Evolutionary conservation across 2,797 vertebrate species (phyloP), one percentile per base, ranked within the genome.

Genomic region (Loris lydekkerianus): DNA sequence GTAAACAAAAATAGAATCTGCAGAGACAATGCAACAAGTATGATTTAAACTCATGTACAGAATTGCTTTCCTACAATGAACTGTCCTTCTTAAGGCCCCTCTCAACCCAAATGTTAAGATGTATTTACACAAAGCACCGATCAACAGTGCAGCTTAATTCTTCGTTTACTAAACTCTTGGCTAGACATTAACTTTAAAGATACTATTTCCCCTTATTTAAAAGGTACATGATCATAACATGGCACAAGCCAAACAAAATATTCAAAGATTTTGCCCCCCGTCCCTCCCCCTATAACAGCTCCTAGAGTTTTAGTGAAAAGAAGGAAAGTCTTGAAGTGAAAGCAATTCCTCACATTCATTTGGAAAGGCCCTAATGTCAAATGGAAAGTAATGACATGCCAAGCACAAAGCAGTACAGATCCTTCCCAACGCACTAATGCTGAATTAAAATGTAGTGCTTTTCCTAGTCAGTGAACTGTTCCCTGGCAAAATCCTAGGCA

Each of bases 291-390:
- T 63, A 72, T 84, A 97, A 37, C 96, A 97, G 93, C 97, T 98
- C 96, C 34, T 69, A 96, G 91, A 96, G 96, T 97, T 98, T 97
- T 96, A 98, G 96, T 97, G 98, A 97, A 97, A 97, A 98, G 98
- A 98, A 98, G 98, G 98, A 98, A 98, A 98, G 98, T 98, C 98
- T 98, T 98, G 96, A 99, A 99, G 99, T 99, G 99, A 99, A 99
- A 99, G 99, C 99, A 99, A 99, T 99, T 99, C 99, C 98, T 99
- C 99, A 99, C 99, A 99, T 99, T 99, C 99, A 99, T 99, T 99
- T 99, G 99, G 98, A 99, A 99, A 99, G 99, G 99, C 99, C 99
- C 99, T 99, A 99, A 98, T 98, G 98, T 99, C 99, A 98, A 99
- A 99, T 99, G 99, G 99, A 98, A 99, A 99, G 99, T 98, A 99